phyloP scores from a whole-genome alignment of 2,113 vertebrate genomes.

The Tyto alba region DNA sequence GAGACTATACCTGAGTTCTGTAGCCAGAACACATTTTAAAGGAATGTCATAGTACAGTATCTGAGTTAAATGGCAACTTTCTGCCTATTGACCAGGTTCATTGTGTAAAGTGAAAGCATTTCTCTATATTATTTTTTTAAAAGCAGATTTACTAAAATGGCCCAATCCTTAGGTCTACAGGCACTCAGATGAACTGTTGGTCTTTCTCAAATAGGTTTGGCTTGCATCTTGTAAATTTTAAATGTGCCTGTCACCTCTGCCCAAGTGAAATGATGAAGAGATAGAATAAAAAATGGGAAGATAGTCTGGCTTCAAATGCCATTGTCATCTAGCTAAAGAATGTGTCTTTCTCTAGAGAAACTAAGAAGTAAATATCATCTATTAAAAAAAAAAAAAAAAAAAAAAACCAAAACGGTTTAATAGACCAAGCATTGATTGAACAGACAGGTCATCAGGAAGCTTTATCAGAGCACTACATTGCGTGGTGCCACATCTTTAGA shows the following conservation, averaged over 20 bases:
- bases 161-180: not conserved
- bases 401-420: too few species aligned
- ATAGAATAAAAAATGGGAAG: not conserved
- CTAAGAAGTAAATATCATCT: not conserved
- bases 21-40: not conserved
- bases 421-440: not conserved
- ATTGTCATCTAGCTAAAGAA: not conserved
- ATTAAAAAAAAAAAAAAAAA: too few species aligned
- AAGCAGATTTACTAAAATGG: not conserved
- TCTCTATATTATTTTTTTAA: not conserved
- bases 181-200: not conserved
- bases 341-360: not conserved
- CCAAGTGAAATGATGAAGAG: not conserved
- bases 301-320: not conserved
- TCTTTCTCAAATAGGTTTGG: not conserved
- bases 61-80: not conserved
- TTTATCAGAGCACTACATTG: too few species aligned
- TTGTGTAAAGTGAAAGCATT: not conserved
- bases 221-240: not conserved
- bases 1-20: not conserved
- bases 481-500: not conserved
- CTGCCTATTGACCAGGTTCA: not conserved
- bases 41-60: not conserved
- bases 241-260: not conserved
- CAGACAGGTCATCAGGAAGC: not conserved